Base-by-base conservation (phyloP, 2,113 vertebrate species). In the Manacus vitellinus region DNA sequence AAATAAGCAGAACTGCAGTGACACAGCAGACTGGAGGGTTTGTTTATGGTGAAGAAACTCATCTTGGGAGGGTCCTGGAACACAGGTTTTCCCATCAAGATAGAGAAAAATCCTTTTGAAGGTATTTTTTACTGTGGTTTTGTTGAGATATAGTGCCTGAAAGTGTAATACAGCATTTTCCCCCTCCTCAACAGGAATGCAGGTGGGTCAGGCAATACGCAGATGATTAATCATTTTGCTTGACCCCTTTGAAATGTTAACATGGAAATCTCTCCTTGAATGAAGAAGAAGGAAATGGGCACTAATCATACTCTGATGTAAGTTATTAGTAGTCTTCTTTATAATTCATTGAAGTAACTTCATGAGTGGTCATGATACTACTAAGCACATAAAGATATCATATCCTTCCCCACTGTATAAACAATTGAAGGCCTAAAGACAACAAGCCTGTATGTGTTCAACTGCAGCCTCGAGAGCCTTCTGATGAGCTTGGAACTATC, bases 151-250 rank as follows among this genome's bases (percentile, higher is more conserved):
- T 1, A 52, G 8, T 43, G 21, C 37, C 41, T 2, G 1, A 28
- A 7, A 72, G 10, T 1, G 0, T 24, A 79, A 91, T 4, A 16
- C 7, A n/a, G 11, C 33, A 19, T 54, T 66, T 77, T 66, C 4
- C 5, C 24, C 24, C 7, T 52, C 24, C 12, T 88, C 2, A 9
- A 7, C 5, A 66, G 27, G 10, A 41, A 9, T 3, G 1, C 0
- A 0, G 3, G 6, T 65, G 31, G 17, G n/a, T 54, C 54, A 76
- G 41, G 28, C n/a, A 73, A 52, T 49, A 35, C 3, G 31, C 16
- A 80, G 66, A 66, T 41, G 3, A 35, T 79, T 88, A 70, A 28
- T 14, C 8, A 3, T 65, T 96, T 91, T 49, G 28, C 11, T 75
- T 70, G 31, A 70, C 31, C 8, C 11, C 12, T 73, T 54, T 80